These are phyloP conservation scores for Notoglanidium macrostoma DNA, from an alignment of 2,797 vertebrate species.

Conservation along the genomic window DNA sequence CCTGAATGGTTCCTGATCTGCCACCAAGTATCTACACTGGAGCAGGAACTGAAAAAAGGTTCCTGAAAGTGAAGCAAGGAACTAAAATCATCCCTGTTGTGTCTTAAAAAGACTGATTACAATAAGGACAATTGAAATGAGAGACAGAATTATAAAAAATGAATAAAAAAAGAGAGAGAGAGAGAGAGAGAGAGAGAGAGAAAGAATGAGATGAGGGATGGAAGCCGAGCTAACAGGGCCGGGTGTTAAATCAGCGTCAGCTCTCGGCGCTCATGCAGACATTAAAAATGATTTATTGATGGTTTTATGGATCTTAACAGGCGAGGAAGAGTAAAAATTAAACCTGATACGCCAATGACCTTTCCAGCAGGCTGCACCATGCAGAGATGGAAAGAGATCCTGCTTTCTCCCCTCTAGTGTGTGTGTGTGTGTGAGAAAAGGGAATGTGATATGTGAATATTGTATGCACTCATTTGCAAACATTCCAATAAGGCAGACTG, in stretches of 20 bases:
- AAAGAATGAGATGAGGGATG: constrained; percentile 26
- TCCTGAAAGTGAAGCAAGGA: neutral
- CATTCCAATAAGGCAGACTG: constrained; percentile 52
- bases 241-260: constrained; percentile 70
- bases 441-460: constrained; percentile 42
- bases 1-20: neutral
- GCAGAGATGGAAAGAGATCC: constrained; percentile 49
- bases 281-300: constrained; percentile 81
- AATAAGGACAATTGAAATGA: constrained; percentile 42
- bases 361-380: constrained; percentile 68
- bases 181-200: constrained; percentile 1
- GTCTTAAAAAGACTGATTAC: neutral
- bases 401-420: constrained; percentile 29
- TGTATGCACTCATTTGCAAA: constrained; percentile 52
- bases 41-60: constrained; percentile 36
- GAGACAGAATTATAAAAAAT: constrained; percentile 26
- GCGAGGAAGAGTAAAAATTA: constrained; percentile 73
- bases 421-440: constrained; percentile 34
- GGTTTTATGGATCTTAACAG: constrained; percentile 76
- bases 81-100: neutral
- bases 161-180: constrained; percentile 28
- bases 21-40: neutral
- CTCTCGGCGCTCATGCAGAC: constrained; percentile 60
- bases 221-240: constrained; percentile 51
- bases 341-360: constrained; percentile 74